Conservation (phyloP, 1,140 invertebrate genomes). For the Globodera ellingtonae region DNA sequence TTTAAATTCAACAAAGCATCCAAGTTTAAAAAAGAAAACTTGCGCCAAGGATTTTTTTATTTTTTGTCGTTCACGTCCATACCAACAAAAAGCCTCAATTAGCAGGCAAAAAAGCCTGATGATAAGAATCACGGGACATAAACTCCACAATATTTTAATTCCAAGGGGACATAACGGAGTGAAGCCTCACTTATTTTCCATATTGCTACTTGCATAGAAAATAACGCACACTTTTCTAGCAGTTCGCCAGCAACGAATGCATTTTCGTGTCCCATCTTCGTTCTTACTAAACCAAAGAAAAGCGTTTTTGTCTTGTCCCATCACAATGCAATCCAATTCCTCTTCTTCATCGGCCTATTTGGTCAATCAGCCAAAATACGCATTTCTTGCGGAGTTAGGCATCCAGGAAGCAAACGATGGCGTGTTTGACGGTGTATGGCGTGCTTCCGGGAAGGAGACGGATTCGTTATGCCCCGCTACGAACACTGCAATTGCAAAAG, state of each 20-base stretch:
- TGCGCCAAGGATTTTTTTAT: too few relatives aligned
- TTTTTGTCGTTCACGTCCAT: too few relatives aligned
- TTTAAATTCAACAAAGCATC: too few relatives aligned
- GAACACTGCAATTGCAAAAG: slow-evolving; percentile 60
- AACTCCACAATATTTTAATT: too few relatives aligned
- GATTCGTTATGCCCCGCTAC: slow-evolving; percentile 51
- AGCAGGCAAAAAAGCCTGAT: too few relatives aligned
- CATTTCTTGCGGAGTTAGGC: slow-evolving; percentile 60
- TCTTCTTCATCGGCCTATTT: slow-evolving; percentile 53
- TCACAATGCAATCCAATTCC: background rate
- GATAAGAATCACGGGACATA: too few relatives aligned
- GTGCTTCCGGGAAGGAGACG: slow-evolving; percentile 41
- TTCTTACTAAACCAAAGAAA: background rate
- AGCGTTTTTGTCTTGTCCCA: background rate
- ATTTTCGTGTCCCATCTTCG: background rate
- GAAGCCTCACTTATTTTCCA: too few relatives aligned
- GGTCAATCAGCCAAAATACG: slow-evolving; percentile 57
- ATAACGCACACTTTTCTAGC: background rate
- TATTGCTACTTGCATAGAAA: too few relatives aligned
- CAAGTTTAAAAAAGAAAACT: too few relatives aligned
- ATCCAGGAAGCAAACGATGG: slow-evolving; percentile 54
- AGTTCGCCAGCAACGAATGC: background rate
- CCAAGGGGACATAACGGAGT: too few relatives aligned
- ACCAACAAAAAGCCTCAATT: too few relatives aligned
- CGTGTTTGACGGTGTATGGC: slow-evolving; percentile 60